Conservation (phyloP, 1,140 invertebrate species). For the Penaeus chinensis region DNA sequence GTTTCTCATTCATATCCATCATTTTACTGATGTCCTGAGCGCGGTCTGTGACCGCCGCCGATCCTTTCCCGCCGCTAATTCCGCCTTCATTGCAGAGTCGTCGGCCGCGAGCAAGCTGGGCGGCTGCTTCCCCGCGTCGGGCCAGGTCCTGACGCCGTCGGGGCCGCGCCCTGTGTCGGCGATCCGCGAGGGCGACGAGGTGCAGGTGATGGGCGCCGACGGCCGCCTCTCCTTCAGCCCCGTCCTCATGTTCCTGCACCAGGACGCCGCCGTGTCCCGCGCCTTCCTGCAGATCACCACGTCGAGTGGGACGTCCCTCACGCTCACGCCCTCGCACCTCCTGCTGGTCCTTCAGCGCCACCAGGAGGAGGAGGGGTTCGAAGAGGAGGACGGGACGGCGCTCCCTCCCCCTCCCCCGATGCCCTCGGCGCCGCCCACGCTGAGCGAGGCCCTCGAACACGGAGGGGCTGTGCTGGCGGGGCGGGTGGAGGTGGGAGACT, state of each 20-base stretch:
- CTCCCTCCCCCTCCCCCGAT: no score
- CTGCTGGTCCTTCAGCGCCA: slow-evolving; percentile 68
- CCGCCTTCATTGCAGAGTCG: slow-evolving; percentile 81
- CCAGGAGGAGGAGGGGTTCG: not conserved
- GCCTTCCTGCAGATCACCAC: slow-evolving; percentile 81
- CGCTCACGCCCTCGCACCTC: slow-evolving; percentile 87
- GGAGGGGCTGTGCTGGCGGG: slow-evolving; percentile 66
- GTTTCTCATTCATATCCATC: not conserved
- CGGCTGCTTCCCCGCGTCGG: slow-evolving; percentile 81
- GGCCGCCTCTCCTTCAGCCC: slow-evolving; percentile 83
- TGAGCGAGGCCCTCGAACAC: slow-evolving; percentile 27
- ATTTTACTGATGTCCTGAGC: no score
- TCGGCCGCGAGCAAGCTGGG: slow-evolving; percentile 84
- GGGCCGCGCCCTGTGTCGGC: slow-evolving; percentile 72
- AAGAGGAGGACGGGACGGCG: no score
- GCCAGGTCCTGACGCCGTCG: slow-evolving; percentile 74
- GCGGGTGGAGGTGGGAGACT: slow-evolving; percentile 68
- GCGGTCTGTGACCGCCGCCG: no score
- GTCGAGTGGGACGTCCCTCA: slow-evolving; percentile 77
- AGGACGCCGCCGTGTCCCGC: slow-evolving; percentile 75
- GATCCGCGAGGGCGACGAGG: slow-evolving; percentile 81
- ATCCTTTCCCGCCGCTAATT: not conserved
- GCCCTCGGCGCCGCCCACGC: slow-evolving; percentile 15
- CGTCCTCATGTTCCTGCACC: slow-evolving; percentile 91
- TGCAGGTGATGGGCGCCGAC: slow-evolving; percentile 78